Base-by-base conservation (phyloP, 2,888 invertebrate species). In the Belgica antarctica region DNA sequence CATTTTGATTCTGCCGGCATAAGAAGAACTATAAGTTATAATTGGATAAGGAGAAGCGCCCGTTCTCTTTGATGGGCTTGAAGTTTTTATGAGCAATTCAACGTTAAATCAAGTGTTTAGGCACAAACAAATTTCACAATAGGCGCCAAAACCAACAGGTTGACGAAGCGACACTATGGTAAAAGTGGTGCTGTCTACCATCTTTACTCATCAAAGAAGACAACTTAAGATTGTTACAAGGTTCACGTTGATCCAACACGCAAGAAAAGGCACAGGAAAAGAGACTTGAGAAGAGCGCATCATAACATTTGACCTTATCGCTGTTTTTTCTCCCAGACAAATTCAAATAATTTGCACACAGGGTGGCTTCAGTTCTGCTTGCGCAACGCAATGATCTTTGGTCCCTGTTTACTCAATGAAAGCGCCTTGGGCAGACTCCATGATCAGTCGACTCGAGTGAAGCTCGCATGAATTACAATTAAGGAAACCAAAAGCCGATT, bases 241-340 rank as follows among this genome's bases (percentile, higher is more conserved):
- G 7, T 34, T 34, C 34, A 34, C 10, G n/a, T 34, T 7, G 34
- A 34, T 34, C 7, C 22, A 61, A 8, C 24, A 27, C 25, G n/a
- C 27, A 59, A 27, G 15, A 24, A 61, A 61, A 12, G 10, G 28
- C 25, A 24, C 8, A 41, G 24, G 63, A 19, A 19, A 36, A 8
- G 19, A 63, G 22, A 22, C n/a, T n/a, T n/a, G 41, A 24, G 15
- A 25, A 41, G 22, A 41, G 63, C 36, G 41, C 41, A 63, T 25
- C 63, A 63, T 63, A 63, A 63, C 63, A 63, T 63, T 63, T 63
- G 63, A 63, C 63, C 63, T 63, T 63, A 63, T 63, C 36, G 41
- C 61, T 63, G 27, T 27, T 63, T 63, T 25, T 63, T 17, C 63
- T 10, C n/a, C 41, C 63, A 63, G 63, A 63, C 63, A 63, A 63